Percentiles rank a stretch among this genome's conserved stretches.
phyloP scores from a whole-genome alignment of 2,113 vertebrate species.

The Cnemophilus loriae region DNA sequence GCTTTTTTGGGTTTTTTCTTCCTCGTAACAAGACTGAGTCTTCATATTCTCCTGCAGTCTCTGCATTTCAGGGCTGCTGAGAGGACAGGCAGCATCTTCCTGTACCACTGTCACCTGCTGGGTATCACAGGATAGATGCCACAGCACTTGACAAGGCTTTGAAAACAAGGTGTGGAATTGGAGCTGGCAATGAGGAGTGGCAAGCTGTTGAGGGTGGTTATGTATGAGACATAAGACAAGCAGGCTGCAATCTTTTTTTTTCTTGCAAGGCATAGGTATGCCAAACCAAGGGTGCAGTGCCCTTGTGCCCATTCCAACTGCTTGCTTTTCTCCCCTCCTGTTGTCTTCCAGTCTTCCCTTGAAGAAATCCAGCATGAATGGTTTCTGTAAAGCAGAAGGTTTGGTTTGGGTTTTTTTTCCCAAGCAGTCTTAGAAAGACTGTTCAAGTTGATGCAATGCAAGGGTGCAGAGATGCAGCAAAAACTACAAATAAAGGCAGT shows the following conservation, averaged over 20 bases:
- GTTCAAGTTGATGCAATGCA: background rate
- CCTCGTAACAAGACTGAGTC: background rate
- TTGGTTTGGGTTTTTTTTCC: fast-evolving
- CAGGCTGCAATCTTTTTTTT: background rate
- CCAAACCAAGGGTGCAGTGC: background rate
- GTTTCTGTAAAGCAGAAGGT: background rate
- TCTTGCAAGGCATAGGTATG: background rate
- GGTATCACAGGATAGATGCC: background rate
- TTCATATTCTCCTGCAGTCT: background rate
- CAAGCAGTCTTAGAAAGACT: background rate
- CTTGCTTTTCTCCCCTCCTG: background rate
- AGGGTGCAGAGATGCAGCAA: background rate
- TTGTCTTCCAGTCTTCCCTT: background rate
- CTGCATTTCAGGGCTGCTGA: background rate
- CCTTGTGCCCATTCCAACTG: background rate
- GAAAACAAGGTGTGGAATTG: background rate
- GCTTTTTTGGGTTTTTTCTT: background rate
- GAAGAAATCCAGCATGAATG: background rate
- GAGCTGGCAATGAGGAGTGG: background rate
- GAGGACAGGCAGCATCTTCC: background rate
- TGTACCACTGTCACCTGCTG: fast-evolving
- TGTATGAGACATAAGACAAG: background rate
- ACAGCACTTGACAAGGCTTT: background rate
- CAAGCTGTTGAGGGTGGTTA: background rate
- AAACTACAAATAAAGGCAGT: background rate